Base-by-base conservation (phyloP, 2,113 vertebrate genomes). In the Pterocles gutturalis region DNA sequence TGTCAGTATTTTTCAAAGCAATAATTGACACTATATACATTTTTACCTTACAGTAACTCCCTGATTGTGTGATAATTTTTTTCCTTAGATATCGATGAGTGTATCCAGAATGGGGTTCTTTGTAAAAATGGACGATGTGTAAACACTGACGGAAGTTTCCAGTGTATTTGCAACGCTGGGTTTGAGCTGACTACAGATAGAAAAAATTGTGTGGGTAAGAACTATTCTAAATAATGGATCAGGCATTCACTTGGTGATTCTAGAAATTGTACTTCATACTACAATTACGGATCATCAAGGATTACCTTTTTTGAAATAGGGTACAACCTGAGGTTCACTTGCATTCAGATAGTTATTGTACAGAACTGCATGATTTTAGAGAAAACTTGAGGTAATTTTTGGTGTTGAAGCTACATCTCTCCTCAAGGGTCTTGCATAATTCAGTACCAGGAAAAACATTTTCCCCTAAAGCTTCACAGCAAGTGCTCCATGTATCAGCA, bases 91-190 rank as follows among this genome's bases (percentile, higher is more conserved):
- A 95, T 98, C 11, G 97, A 98, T 80, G 98, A 98, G 33, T 98
- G 98, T 36, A 95, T 98, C 83, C 98, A 98, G 90, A 98, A 97
- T 51, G 98, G 98, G 26, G 96, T 98, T 82, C 97, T 98, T 26
- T 99, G 98, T 90, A 98, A 98, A 89, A 98, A 98, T 70, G 98
- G 98, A 2, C 96, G 97, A 2, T 99, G 98, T 95, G 95, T 98
- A n/a, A 99, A 99, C 88, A 98, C 98, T 5, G 98, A 98, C 81
- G 98, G 98, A 67, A 98, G 98, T 67, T 98, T 98, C 95, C 98
- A 98, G 54, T 99, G 98, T 90, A 98, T 98, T 88, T 99, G 98
- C 75, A 98, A 98, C 86, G 98, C 98, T 77, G 98, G 98, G 2
- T 98, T 98, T 95, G 98, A 98, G n/a, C 89, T 98, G 51, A 97